Percentiles rank a stretch among this genome's conserved stretches.
phyloP scores from a whole-genome alignment of 2,797 vertebrate genomes.

The Orestias chungarensis region DNA sequence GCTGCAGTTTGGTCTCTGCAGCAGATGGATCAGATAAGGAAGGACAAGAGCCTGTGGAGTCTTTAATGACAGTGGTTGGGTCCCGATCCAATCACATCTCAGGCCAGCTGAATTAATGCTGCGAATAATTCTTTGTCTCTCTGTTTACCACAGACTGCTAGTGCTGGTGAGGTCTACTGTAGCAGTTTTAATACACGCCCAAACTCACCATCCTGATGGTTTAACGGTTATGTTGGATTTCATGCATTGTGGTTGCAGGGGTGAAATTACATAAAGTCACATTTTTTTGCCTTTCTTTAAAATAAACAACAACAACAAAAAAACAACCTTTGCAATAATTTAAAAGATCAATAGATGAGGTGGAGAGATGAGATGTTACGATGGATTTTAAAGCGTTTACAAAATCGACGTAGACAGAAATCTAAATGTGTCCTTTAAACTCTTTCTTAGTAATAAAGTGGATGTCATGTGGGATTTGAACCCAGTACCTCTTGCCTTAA shows the following conservation, averaged over 20 bases:
- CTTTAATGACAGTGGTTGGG: slow-evolving; percentile 50
- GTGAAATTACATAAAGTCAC: no score
- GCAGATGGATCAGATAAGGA: slow-evolving; percentile 65
- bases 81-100: slow-evolving; percentile 23
- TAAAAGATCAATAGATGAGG: no score
- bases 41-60: slow-evolving; percentile 52
- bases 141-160: slow-evolving; percentile 18
- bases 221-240: neutral
- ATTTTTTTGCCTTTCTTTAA: no score
- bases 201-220: neutral
- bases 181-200: neutral
- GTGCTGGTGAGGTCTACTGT: neutral
- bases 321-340: no score
- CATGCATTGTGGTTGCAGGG: no score
- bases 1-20: slow-evolving; percentile 46
- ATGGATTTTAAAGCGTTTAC: no score
- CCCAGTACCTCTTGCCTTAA: neutral
- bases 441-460: no score
- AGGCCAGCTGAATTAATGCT: slow-evolving; percentile 42
- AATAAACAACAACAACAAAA: no score
- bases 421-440: no score
- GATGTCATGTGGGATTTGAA: neutral
- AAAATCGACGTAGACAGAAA: no score
- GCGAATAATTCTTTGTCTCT: slow-evolving; percentile 54
- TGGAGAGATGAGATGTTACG: no score